Conservation (phyloP, 2,113 vertebrate species). For the Neotoma lepida region DNA sequence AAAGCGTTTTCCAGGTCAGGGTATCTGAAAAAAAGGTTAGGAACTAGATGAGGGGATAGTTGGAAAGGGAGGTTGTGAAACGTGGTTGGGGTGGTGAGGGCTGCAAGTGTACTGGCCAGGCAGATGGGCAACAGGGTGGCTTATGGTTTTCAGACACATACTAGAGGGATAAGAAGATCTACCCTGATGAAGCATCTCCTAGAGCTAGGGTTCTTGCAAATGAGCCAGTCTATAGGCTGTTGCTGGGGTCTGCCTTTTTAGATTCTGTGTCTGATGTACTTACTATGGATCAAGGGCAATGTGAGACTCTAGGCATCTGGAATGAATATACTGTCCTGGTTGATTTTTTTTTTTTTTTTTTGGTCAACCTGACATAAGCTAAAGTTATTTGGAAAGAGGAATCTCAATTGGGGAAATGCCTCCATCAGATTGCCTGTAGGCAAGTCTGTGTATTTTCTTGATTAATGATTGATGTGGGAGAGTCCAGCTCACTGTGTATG, state of each 20-base stretch:
- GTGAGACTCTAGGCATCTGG: background rate
- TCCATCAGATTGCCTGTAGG: background rate
- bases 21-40: background rate
- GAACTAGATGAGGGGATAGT: background rate
- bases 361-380: background rate
- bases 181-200: rapidly evolving
- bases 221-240: background rate
- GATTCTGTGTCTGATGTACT: background rate
- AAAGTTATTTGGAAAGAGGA: background rate
- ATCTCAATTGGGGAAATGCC: background rate
- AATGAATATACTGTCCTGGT: background rate
- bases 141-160: background rate
- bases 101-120: background rate
- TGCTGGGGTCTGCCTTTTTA: background rate
- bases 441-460: background rate
- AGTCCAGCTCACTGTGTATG: background rate
- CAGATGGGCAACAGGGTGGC: background rate
- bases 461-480: background rate
- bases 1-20: background rate
- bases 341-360: background rate
- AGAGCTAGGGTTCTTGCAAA: background rate
- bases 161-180: rapidly evolving
- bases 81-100: background rate
- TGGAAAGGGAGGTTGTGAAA: background rate
- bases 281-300: background rate